Percentiles rank a stretch among this genome's conserved stretches.
Evolutionary conservation across 2,888 invertebrate species (phyloP).

Genomic region (Conomelus anceps): DNA sequence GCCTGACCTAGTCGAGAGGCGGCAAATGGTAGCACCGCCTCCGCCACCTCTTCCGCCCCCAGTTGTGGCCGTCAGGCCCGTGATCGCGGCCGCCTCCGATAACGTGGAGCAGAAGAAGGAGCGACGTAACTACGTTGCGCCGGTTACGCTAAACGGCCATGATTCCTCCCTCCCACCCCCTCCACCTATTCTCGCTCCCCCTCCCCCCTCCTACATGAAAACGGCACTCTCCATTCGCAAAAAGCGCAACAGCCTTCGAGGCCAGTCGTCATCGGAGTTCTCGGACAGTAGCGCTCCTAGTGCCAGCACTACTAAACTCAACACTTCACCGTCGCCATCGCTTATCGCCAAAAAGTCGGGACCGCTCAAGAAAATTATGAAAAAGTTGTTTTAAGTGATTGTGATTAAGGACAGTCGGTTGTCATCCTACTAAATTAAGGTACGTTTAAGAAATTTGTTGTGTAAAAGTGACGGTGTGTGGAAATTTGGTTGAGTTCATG

Average conservation of each 20-base stretch:
- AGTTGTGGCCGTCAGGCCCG: background rate
- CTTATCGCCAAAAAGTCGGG: conserved; percentile 50
- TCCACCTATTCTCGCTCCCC: background rate
- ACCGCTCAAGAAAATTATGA: conserved; percentile 68
- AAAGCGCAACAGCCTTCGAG: conserved; percentile 32
- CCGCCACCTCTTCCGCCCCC: background rate
- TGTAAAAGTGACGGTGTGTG: too few relatives aligned
- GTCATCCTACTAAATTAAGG: too few relatives aligned
- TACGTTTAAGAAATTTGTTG: too few relatives aligned
- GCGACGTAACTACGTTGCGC: background rate
- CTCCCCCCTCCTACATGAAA: conserved; percentile 16
- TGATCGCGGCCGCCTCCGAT: conserved; percentile 14
- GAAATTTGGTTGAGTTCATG: too few relatives aligned
- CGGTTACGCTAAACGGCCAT: conserved; percentile 1
- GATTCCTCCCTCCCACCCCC: background rate
- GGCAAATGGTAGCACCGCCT: background rate
- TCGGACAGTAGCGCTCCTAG: background rate
- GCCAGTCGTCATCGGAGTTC: conserved; percentile 38
- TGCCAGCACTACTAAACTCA: background rate
- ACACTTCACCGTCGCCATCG: background rate
- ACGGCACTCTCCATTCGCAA: conserved; percentile 27
- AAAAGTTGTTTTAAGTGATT: conserved; percentile 63
- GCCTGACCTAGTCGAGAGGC: conserved; percentile 13
- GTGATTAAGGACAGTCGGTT: too few relatives aligned
- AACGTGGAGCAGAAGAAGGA: conserved; percentile 3